Evolutionary conservation across 2,888 invertebrate species (phyloP).

Genomic region (Plebejus melissa): DNA sequence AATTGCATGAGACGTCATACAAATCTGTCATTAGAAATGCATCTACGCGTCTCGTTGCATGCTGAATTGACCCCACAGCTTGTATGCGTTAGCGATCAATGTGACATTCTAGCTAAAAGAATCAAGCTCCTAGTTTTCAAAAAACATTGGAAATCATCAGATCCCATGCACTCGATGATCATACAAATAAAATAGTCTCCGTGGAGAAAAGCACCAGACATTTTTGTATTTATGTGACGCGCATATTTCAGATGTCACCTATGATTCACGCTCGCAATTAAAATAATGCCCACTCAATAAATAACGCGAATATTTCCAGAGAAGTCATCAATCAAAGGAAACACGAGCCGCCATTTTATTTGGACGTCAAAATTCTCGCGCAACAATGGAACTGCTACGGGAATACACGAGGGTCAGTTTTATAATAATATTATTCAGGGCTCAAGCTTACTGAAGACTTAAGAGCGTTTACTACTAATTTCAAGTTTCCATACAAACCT

Average conservation of each 20-base stretch:
- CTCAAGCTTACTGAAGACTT: no score
- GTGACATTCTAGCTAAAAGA: no score
- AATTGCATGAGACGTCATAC: no score
- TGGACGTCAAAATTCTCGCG: slow-evolving; percentile 60
- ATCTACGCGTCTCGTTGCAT: no score
- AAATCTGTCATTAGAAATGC: no score
- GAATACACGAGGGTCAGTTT: slow-evolving; percentile 57
- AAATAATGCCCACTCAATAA: slow-evolving; percentile 17
- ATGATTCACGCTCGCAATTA: slow-evolving; percentile 13
- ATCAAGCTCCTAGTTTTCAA: no score
- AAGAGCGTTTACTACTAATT: no score
- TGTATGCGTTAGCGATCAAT: no score
- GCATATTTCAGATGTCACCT: slow-evolving; percentile 11
- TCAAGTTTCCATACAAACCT: no score
- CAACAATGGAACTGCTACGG: slow-evolving; percentile 67
- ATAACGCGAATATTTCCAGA: slow-evolving; percentile 45
- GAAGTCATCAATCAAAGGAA: slow-evolving; percentile 57
- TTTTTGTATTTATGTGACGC: neutral
- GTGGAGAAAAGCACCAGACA: neutral
- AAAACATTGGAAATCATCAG: no score
- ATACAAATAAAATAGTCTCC: neutral
- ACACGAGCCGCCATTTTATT: slow-evolving; percentile 65
- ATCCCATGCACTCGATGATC: neutral
- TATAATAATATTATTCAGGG: no score
- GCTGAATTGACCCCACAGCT: no score